These are phyloP conservation scores for Emmelina monodactyla DNA, from an alignment of 2,888 invertebrate genomes.

Conservation along the genomic window DNA sequence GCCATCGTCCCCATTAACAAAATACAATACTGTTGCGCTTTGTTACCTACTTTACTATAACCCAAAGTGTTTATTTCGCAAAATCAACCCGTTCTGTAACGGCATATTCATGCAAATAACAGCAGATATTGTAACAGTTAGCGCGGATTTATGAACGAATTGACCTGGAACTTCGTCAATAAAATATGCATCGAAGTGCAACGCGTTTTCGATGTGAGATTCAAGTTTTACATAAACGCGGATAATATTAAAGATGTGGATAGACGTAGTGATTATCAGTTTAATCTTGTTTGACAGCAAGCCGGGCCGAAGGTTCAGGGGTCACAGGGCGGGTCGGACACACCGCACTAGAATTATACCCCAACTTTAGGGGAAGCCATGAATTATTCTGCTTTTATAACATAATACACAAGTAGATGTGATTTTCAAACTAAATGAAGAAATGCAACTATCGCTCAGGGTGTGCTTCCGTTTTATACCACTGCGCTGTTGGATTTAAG, in stretches of 20 bases:
- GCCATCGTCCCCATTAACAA: constrained; percentile 46
- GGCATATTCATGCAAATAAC: neutral
- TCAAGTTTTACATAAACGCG: too few species aligned
- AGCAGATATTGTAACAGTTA: neutral
- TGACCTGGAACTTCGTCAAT: neutral
- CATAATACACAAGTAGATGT: constrained; percentile 12
- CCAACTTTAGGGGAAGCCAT: neutral
- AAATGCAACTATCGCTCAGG: constrained; percentile 24
- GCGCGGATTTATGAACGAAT: neutral
- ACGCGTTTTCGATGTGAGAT: too few species aligned
- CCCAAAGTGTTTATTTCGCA: neutral
- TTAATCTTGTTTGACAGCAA: constrained; percentile 1
- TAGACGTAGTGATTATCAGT: neutral
- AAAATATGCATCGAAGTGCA: neutral
- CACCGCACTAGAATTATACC: neutral
- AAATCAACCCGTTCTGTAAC: too few species aligned
- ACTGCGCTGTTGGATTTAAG: neutral
- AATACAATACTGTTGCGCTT: constrained; percentile 27
- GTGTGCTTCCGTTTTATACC: constrained; percentile 1
- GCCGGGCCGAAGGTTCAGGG: neutral
- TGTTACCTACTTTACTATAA: constrained; percentile 2
- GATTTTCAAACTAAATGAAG: constrained; percentile 31
- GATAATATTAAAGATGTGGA: too few species aligned
- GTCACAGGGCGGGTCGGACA: neutral
- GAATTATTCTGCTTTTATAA: neutral